Conservation (phyloP, 2,888 invertebrate species). For the Pardosa pseudoannulata region DNA sequence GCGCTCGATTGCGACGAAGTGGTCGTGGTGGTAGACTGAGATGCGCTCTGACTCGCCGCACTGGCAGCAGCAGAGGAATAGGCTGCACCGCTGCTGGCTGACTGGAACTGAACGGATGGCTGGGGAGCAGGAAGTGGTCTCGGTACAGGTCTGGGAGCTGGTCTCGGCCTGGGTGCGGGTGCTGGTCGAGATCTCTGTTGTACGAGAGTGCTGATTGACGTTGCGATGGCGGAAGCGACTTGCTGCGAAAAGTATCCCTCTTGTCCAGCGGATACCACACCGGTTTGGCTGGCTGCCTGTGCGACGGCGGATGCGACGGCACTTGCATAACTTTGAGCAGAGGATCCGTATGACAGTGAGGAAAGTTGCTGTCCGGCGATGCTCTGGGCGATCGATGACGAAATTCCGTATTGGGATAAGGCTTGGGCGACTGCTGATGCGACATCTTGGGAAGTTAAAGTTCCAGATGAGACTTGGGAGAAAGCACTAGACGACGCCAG, state of each 20-base stretch:
- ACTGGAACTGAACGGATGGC: background rate
- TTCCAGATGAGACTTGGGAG: background rate
- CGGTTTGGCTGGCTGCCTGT: background rate
- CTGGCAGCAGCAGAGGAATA: background rate
- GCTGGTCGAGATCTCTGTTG: background rate
- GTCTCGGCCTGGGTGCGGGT: background rate
- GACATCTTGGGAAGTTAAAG: background rate
- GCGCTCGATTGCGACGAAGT: background rate
- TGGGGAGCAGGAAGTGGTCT: background rate
- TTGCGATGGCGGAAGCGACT: background rate
- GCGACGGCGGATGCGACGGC: slow-evolving; percentile 9
- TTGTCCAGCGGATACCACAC: background rate
- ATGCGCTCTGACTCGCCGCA: background rate
- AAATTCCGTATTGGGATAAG: background rate
- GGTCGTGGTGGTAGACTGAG: background rate
- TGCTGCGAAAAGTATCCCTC: background rate
- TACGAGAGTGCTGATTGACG: background rate
- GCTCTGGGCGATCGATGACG: background rate
- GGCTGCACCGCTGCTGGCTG: background rate
- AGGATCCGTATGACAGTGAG: background rate
- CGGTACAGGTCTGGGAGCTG: background rate
- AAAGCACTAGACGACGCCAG: background rate
- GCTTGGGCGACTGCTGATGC: background rate
- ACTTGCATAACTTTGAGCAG: background rate
- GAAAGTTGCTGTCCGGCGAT: background rate